Evolutionary conservation across 2,888 invertebrate species (phyloP), one percentile per base, ranked within the genome.

Genomic region (Oscheius onirici): DNA sequence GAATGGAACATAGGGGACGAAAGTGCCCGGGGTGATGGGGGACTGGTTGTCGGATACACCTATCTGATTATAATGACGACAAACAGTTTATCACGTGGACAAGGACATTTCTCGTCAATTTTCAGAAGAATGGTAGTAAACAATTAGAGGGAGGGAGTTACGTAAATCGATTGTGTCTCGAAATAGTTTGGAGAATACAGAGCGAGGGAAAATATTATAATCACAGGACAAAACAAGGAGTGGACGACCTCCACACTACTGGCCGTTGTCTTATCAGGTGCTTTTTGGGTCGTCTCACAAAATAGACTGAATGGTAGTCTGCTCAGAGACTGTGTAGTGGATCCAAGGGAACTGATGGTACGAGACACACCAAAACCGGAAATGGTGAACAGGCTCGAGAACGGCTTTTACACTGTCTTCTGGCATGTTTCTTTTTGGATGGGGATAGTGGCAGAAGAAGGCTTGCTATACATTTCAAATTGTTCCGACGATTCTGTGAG

Each of bases 261-360:
- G 17, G 58, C 5, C 40, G 11, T 15, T 49, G 22, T n/a, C 17
- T 41, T 43, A 41, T 43, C 43, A 41, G 43, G 3, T 17, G 17
- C 60, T 60, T 60, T 43, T 60, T 60, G 60, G 43, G 44, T 49
- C 26, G 41, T 24, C 60, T 44, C 43, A 44, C 60, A 60, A 24
- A 60, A 41, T 60, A 60, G 43, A 60, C 60, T 60, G 60, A 60
- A 60, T 20, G 34, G 43, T 60, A 60, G 60, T 34, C 34, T 49
- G 49, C 17, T 15, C 49, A 49, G 22, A 49, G 20, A 22, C 49
- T 49, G n/a, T 22, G 49, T 49, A 49, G 49, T 22, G 17, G 17
- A 49, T 8, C 34, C 34, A 34, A 34, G 8, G 34, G 34, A 34
- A 34, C 3, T 34, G 34, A 34, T 34, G 34, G 34, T 34, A 34